Evolutionary conservation across 2,113 vertebrate genomes (phyloP), one percentile per base, ranked within the genome.

Genomic region (Galbula dea): DNA sequence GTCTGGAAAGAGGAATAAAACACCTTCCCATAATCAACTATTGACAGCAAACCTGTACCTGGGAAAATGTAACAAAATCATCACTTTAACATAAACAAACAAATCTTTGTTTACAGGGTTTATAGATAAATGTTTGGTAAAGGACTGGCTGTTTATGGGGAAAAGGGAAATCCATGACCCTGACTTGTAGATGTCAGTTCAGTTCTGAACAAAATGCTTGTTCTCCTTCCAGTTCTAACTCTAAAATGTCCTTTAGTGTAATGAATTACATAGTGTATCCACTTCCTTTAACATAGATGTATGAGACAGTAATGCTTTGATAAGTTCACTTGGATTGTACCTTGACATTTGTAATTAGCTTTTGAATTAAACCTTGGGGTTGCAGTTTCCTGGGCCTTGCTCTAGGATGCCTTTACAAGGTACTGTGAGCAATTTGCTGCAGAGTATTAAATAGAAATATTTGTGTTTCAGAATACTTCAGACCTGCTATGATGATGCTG

Each of bases 401-500:
- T 86, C 23, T 83, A 45, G 32, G 48, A 51, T 41, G 41, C 22
- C n/a, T 23, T 11, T 48, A 62, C 22, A 22, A 86, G 34, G 37
- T 37, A 83, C 27, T 24, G 51, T 13, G 15, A 81, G 26, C 30
- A 29, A 19, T 65, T 86, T 66, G 81, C 48, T 65, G 3, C 41
- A 61, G 27, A 45, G 15, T 61, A 76, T 39, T 78, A 83, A 88
- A 81, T 69, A 49, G 29, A 52, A 85, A 41, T 61, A 59, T 66
- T 94, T 90, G 14, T 7, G 57, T 83, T 93, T 54, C 94, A 98
- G 99, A 96, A 97, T 98, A 90, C 98, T 99, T 84, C 99, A 98
- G 96, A 99, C 97, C 88, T 99, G 99, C 96, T 98, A 99, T 58
- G 98, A 99, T 76, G 98, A 98, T 32, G 98, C 98, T n/a, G 98